Percentiles rank a stretch among this genome's conserved stretches.
Evolutionary conservation across 2,888 invertebrate species (phyloP).

Genomic region (Eurytoma adleriae): DNA sequence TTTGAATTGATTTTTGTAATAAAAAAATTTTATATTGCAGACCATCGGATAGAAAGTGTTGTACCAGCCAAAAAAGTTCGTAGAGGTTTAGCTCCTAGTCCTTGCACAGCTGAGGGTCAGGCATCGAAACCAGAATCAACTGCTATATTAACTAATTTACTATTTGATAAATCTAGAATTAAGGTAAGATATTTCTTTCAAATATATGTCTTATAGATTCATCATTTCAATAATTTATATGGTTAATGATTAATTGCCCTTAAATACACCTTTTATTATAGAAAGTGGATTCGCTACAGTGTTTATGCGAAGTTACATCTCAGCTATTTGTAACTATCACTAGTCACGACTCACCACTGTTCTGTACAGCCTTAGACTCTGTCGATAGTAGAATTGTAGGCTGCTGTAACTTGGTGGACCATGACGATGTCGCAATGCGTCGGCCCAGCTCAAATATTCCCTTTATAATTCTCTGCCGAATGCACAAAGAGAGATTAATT

Average conservation of each 20-base stretch:
- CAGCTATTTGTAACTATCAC: conserved; percentile 78
- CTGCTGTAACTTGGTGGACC: conserved; percentile 84
- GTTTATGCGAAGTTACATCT: conserved; percentile 78
- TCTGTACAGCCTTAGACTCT: conserved; percentile 87
- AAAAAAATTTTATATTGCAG: conserved; percentile 57
- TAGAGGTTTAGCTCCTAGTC: conserved; percentile 73
- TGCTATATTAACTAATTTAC: conserved; percentile 62
- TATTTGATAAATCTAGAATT: conserved; percentile 8
- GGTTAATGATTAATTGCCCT: conserved; percentile 1
- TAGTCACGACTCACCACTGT: conserved; percentile 78
- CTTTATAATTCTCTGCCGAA: conserved; percentile 87
- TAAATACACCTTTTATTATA: conserved; percentile 58
- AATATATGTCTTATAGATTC: conserved; percentile 13
- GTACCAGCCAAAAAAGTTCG: conserved; percentile 70
- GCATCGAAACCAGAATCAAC: conserved; percentile 76
- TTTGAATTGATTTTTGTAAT: not conserved
- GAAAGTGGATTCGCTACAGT: conserved; percentile 74
- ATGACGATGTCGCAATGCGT: conserved; percentile 79
- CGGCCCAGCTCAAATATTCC: conserved; percentile 87
- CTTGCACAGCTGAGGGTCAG: conserved; percentile 74
- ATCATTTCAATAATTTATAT: not conserved
- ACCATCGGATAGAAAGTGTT: conserved; percentile 59
- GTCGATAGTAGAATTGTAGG: conserved; percentile 87
- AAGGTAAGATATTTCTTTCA: conserved; percentile 34
- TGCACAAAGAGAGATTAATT: conserved; percentile 86